Percentiles rank a stretch among this genome's conserved stretches.
These are phyloP conservation scores for Hydractinia symbiolongicarpus DNA, from an alignment of 30 jellyfish, hydroid and myxozoan genomes.

Conservation along the genomic window DNA sequence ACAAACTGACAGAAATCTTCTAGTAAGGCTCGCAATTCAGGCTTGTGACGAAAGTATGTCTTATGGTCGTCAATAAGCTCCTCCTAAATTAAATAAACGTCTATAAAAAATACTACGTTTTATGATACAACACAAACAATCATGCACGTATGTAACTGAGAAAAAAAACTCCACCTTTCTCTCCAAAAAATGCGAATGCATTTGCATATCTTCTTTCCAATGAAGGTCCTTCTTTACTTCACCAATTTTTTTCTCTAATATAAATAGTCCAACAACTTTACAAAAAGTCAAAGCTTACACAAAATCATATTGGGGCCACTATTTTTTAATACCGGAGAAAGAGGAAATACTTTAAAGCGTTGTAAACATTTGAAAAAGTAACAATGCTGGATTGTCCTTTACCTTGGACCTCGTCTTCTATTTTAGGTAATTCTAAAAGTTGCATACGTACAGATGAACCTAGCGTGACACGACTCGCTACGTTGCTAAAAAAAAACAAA, in stretches of 20 bases:
- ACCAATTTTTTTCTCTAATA: constrained; percentile 6
- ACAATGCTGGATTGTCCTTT: background rate
- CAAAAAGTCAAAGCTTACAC: background rate
- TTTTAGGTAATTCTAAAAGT: constrained; percentile 56
- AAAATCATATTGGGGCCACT: background rate
- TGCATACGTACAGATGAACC: constrained; percentile 91
- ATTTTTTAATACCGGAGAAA: background rate
- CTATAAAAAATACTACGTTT: background rate
- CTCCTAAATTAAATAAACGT: constrained; percentile 43
- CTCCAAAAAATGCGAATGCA: constrained; percentile 87
- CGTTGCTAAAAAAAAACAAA: constrained; percentile 33
- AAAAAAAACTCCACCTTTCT: constrained; percentile 60
- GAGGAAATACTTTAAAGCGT: no score
- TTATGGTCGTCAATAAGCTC: constrained; percentile 72
- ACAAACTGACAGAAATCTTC: constrained; percentile 91
- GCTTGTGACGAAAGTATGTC: constrained; percentile 74
- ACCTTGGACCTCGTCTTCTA: constrained; percentile 37
- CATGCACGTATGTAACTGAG: no score
- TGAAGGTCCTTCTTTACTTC: constrained; percentile 21
- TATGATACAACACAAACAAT: no score
- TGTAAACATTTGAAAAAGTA: background rate
- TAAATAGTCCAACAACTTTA: background rate
- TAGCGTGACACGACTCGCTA: constrained; percentile 62
- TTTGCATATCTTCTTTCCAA: constrained; percentile 97
- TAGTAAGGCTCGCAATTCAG: constrained; percentile 89